These are phyloP conservation scores for Dermatophagoides farinae DNA, from an alignment of 1,140 invertebrate species.

Conservation along the genomic window DNA sequence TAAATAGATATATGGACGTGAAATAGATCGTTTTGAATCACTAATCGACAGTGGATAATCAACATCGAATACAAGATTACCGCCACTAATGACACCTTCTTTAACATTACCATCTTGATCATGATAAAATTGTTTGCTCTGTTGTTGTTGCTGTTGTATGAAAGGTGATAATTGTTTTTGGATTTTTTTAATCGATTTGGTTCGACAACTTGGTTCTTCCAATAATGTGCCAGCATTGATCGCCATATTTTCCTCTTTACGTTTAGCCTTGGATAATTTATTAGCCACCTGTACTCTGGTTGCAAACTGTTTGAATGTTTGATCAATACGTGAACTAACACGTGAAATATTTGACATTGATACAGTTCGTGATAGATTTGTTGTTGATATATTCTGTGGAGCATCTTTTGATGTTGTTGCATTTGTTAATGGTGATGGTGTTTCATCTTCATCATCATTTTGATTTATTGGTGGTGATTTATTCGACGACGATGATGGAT, in stretches of 20 bases:
- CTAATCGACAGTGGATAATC: not conserved
- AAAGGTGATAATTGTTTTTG: not conserved
- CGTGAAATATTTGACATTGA: too few relatives aligned
- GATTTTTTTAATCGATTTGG: too few relatives aligned
- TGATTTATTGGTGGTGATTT: too few relatives aligned
- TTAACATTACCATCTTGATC: not conserved
- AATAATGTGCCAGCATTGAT: not conserved
- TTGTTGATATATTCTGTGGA: too few relatives aligned
- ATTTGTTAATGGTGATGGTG: too few relatives aligned
- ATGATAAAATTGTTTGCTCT: not conserved
- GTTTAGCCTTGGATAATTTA: not conserved
- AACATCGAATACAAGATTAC: slow-evolving; percentile 1
- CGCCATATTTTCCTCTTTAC: not conserved
- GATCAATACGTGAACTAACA: not conserved
- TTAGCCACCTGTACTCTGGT: not conserved
- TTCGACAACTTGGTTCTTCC: not conserved
- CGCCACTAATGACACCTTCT: slow-evolving; percentile 1
- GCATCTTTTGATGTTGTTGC: too few relatives aligned
- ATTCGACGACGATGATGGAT: too few relatives aligned
- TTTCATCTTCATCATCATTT: too few relatives aligned
- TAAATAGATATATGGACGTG: slow-evolving; percentile 17
- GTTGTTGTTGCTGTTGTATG: not conserved
- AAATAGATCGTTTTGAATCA: not conserved
- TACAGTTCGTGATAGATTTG: too few relatives aligned
- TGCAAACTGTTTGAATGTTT: not conserved